A percentile compares a stretch with the other conserved stretches of the same genome.
These are phyloP conservation scores for Acrocephalus arundinaceus DNA, from an alignment of 2,113 vertebrate genomes.

Conservation along the genomic window DNA sequence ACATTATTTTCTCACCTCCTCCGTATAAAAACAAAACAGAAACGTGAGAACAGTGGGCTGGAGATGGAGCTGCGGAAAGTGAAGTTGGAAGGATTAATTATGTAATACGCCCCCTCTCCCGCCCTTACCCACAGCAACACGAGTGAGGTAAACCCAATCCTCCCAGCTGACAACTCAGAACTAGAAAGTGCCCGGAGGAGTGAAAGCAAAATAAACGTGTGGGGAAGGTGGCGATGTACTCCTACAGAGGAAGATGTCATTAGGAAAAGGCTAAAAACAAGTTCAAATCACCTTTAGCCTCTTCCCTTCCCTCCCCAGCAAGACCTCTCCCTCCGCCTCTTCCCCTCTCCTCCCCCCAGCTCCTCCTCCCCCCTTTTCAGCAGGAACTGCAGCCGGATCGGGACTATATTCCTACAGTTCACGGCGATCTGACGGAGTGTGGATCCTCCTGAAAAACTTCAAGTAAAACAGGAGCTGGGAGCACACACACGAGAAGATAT, in stretches of 20 bases:
- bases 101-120: constrained; percentile 41
- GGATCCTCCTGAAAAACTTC: not conserved
- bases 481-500: not conserved
- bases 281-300: not conserved
- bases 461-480: not conserved
- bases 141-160: constrained; percentile 25
- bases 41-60: constrained; percentile 47
- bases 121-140: constrained; percentile 24
- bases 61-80: not conserved
- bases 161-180: not conserved
- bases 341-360: not conserved
- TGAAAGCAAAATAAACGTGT: not conserved
- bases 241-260: constrained; percentile 6
- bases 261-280: constrained; percentile 1
- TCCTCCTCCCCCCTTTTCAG: not conserved
- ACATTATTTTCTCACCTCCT: constrained; percentile 52
- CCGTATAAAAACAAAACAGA: constrained; percentile 32
- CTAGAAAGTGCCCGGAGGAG: not conserved
- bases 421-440: not conserved
- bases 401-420: not conserved
- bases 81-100: constrained; percentile 53
- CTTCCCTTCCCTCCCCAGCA: not conserved
- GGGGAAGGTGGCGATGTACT: constrained; percentile 5
- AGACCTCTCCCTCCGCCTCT: not conserved
- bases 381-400: not conserved